phyloP scores from a whole-genome alignment of 2,888 invertebrate genomes.

The Leptopterna dolabrata region DNA sequence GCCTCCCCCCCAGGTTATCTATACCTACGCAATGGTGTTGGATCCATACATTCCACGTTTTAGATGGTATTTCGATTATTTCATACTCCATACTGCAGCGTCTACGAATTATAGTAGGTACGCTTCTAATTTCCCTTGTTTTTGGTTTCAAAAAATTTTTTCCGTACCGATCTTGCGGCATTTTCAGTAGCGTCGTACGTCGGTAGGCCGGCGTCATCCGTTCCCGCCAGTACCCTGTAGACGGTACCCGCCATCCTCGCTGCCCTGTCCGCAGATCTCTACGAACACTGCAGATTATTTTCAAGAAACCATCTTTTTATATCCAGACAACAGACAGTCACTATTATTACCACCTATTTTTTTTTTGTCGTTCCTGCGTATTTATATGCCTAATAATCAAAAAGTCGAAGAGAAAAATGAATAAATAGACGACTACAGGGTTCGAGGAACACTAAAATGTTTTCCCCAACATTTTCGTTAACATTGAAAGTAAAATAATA shows the following conservation, averaged over 20 bases:
- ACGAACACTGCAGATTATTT: conserved; percentile 59
- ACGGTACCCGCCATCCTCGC: conserved; percentile 83
- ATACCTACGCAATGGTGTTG: too few relatives aligned
- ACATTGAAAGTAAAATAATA: too few relatives aligned
- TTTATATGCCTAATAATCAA: not conserved
- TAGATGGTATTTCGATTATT: too few relatives aligned
- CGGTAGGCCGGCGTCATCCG: conserved; percentile 77
- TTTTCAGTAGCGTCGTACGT: conserved; percentile 76
- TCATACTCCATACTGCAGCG: too few relatives aligned
- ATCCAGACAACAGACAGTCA: not conserved
- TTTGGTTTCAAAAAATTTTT: not conserved
- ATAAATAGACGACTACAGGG: too few relatives aligned
- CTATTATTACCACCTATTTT: too few relatives aligned
- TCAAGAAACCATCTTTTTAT: conserved; percentile 54
- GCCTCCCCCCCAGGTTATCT: too few relatives aligned
- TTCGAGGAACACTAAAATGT: too few relatives aligned
- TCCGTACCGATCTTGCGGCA: conserved; percentile 71
- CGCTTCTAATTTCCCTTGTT: too few relatives aligned
- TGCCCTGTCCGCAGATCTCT: conserved; percentile 84
- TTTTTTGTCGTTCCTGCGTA: not conserved
- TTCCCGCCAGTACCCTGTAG: conserved; percentile 82
- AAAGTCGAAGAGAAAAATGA: not conserved
- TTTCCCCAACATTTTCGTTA: too few relatives aligned
- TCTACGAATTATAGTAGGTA: too few relatives aligned
- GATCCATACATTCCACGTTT: too few relatives aligned